phyloP scores from a whole-genome alignment of 2,888 invertebrate species.

The Pardosa pseudoannulata region DNA sequence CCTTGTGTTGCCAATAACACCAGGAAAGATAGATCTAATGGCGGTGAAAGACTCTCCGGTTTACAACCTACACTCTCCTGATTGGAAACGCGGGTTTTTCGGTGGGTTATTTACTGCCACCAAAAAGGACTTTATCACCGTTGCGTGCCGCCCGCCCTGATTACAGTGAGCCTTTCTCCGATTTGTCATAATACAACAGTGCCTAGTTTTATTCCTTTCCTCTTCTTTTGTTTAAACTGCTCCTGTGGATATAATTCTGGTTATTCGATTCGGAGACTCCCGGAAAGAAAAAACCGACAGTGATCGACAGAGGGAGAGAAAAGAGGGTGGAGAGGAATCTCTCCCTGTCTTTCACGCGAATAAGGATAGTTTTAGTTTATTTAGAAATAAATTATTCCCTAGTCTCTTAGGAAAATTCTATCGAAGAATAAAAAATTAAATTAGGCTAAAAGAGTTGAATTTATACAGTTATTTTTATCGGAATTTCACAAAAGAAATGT shows the following conservation, averaged over 20 bases:
- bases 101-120: slow-evolving; percentile 49
- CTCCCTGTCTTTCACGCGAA: too few species aligned
- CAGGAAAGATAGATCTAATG: slow-evolving; percentile 56
- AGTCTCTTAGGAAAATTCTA: too few species aligned
- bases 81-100: slow-evolving; percentile 58
- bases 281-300: not conserved
- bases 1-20: slow-evolving; percentile 55
- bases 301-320: not conserved
- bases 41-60: slow-evolving; percentile 46
- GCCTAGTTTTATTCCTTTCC: slow-evolving; percentile 35
- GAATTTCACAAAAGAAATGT: too few species aligned
- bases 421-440: too few species aligned
- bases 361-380: too few species aligned
- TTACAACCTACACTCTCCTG: slow-evolving; percentile 59
- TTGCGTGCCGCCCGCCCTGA: slow-evolving; percentile 57
- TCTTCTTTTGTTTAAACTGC: not conserved
- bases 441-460: too few species aligned
- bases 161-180: slow-evolving; percentile 46
- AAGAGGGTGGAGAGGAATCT: not conserved
- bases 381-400: too few species aligned
- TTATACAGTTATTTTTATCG: too few species aligned
- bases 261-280: not conserved
- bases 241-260: not conserved
- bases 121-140: slow-evolving; percentile 68
- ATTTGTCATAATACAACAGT: slow-evolving; percentile 63